phyloP scores from a whole-genome alignment of 2,797 vertebrate genomes.

The Melanotaenia maccullochi region DNA sequence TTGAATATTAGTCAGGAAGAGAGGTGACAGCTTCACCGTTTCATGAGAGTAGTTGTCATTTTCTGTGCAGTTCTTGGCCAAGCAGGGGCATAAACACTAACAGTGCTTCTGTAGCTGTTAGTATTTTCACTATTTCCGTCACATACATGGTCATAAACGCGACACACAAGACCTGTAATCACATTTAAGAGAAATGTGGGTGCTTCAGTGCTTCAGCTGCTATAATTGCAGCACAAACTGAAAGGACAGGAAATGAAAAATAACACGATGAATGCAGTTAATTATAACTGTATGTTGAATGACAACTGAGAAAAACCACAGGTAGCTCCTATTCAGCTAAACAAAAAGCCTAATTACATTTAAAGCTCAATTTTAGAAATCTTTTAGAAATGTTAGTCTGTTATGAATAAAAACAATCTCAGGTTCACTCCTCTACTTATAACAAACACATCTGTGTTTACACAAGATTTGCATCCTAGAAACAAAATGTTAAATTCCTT shows the following conservation, averaged over 20 bases:
- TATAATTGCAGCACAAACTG: neutral
- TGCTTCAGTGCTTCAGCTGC: neutral
- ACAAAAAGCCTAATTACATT: neutral
- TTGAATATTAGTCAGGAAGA: conserved; percentile 51
- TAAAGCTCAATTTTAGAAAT: neutral
- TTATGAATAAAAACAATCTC: neutral
- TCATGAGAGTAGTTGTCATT: conserved; percentile 39
- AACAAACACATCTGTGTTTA: neutral
- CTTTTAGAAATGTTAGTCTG: neutral
- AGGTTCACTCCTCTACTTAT: neutral
- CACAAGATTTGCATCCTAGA: neutral
- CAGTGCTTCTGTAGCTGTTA: conserved; percentile 28
- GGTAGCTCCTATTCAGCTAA: neutral
- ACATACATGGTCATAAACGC: conserved; percentile 6
- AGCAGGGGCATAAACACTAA: conserved; percentile 49
- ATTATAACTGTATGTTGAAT: conserved; percentile 1
- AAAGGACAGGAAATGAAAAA: conserved; percentile 4
- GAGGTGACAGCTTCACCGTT: conserved; percentile 45
- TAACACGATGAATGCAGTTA: neutral
- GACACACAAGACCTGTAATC: conserved; percentile 16
- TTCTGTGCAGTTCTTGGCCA: conserved; percentile 30
- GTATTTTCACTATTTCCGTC: conserved; percentile 16
- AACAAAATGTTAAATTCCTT: neutral
- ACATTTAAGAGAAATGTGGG: conserved; percentile 23
- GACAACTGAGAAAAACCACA: neutral